These are phyloP conservation scores for Conomelus anceps DNA, from an alignment of 2,888 invertebrate genomes.

Conservation along the genomic window DNA sequence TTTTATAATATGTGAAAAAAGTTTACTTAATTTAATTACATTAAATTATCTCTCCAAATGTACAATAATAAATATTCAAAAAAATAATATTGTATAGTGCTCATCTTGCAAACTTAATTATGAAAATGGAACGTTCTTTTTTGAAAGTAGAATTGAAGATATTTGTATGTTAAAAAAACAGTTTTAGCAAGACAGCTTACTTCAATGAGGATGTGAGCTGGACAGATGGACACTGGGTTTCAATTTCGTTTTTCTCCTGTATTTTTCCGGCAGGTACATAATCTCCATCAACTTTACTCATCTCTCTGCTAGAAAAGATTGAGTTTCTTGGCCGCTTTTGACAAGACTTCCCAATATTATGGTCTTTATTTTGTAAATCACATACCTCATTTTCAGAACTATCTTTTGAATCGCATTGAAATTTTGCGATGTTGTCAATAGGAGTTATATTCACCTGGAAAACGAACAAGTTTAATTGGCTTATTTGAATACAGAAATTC, in stretches of 20 bases:
- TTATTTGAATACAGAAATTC: no score
- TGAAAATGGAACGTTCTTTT: no score
- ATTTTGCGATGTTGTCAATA: slow-evolving; percentile 43
- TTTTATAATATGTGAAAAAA: no score
- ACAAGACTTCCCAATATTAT: neutral
- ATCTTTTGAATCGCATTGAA: neutral
- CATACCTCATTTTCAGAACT: neutral
- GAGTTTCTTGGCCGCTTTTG: neutral
- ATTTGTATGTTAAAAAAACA: neutral
- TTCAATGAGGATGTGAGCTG: neutral
- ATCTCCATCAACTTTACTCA: neutral
- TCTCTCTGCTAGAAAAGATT: neutral
- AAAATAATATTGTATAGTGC: no score
- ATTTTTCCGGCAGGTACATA: no score
- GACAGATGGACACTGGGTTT: neutral
- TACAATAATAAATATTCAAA: no score
- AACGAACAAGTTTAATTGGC: no score
- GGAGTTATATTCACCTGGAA: slow-evolving; percentile 49
- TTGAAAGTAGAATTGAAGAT: neutral
- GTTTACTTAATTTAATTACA: no score
- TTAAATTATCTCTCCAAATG: no score
- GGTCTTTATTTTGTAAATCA: neutral
- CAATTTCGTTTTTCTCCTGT: neutral
- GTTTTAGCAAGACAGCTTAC: no score
- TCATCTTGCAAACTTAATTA: no score